These are phyloP conservation scores for Euleptes europaea DNA, from an alignment of 2,113 vertebrate species.

Conservation along the genomic window DNA sequence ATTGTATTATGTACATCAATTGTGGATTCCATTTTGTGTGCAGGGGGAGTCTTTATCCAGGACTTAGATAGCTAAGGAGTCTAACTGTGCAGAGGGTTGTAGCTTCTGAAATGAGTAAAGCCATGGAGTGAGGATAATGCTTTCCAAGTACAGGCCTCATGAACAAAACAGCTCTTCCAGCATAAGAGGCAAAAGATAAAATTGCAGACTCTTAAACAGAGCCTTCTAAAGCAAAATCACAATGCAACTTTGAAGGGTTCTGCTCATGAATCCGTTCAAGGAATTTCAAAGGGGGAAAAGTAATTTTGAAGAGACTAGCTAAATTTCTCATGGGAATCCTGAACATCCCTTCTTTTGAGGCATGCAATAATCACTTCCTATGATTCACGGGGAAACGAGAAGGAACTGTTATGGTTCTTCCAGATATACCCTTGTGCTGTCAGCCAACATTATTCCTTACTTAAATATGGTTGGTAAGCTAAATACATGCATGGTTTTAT, in stretches of 20 bases:
- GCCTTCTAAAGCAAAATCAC: background rate
- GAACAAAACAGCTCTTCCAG: background rate
- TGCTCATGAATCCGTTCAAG: background rate
- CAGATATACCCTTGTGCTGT: background rate
- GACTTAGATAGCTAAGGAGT: background rate
- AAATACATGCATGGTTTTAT: background rate
- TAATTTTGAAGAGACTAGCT: background rate
- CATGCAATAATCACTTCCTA: background rate
- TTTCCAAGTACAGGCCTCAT: background rate
- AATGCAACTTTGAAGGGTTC: background rate
- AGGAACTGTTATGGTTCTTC: background rate
- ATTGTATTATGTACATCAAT: background rate
- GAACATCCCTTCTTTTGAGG: background rate
- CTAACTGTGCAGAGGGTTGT: background rate
- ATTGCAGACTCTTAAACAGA: background rate
- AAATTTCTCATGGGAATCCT: background rate
- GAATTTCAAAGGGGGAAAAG: background rate
- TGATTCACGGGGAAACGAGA: background rate
- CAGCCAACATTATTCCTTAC: background rate
- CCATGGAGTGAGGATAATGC: background rate
- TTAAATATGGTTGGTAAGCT: background rate
- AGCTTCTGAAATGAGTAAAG: background rate
- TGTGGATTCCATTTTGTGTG: background rate
- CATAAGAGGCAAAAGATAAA: background rate
- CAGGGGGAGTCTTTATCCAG: background rate